Conservation (phyloP, 2,797 vertebrate genomes). For the Phalloptychus januarius region DNA sequence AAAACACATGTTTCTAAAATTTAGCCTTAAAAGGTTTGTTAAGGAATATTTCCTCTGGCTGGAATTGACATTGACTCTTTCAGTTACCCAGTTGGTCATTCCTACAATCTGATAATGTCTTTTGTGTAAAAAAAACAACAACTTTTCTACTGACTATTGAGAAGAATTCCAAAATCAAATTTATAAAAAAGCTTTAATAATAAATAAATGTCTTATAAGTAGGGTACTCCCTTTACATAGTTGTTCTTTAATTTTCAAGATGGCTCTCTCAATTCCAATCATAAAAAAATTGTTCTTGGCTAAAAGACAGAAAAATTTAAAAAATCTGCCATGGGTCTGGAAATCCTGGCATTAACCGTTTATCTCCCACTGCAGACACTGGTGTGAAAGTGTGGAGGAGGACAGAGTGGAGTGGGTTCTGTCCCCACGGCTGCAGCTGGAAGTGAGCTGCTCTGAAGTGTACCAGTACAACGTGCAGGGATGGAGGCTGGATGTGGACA, state of each 20-base stretch:
- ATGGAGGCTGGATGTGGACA: conserved; percentile 85
- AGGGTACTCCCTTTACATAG: background rate
- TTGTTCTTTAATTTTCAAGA: background rate
- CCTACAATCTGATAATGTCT: background rate
- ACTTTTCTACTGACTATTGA: background rate
- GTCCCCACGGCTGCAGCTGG: conserved; percentile 79
- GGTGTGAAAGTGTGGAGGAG: conserved; percentile 83
- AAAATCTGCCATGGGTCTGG: background rate
- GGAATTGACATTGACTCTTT: background rate
- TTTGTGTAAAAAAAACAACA: background rate
- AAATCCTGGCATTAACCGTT: background rate
- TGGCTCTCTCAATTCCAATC: background rate
- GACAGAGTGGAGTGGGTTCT: conserved; percentile 80
- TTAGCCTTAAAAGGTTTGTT: background rate
- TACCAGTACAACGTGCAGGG: conserved; percentile 84
- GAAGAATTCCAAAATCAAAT: background rate
- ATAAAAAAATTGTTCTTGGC: background rate
- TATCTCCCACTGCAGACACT: conserved; percentile 75
- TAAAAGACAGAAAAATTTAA: background rate
- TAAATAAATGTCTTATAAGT: background rate
- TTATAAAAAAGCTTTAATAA: background rate
- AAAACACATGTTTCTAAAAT: background rate
- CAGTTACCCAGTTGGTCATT: background rate
- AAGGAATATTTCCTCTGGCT: background rate
- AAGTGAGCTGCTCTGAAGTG: conserved; percentile 84